These are phyloP conservation scores for Drosophila kurseongensis DNA, from an alignment of 1,140 invertebrate genomes.

Conservation along the genomic window DNA sequence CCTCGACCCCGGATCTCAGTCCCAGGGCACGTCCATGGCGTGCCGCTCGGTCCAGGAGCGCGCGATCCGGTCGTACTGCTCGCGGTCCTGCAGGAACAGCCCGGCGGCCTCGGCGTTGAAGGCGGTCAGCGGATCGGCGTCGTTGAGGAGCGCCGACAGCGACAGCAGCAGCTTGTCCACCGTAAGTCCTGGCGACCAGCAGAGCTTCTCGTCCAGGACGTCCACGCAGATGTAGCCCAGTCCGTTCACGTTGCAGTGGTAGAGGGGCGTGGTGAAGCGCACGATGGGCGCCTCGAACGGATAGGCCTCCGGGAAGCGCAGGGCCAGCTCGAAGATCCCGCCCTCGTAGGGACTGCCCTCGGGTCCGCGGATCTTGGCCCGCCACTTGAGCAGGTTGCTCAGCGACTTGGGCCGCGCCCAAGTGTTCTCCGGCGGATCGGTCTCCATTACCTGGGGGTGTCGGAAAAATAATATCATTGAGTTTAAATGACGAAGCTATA, in stretches of 20 bases:
- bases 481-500: no score
- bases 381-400: conserved; percentile 28
- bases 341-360: conserved; percentile 27
- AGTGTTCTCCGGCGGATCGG: conserved; percentile 22
- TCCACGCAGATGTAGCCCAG: conserved; percentile 32
- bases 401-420: conserved; percentile 29
- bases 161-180: conserved; percentile 28
- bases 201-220: conserved; percentile 11
- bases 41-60: conserved; percentile 15
- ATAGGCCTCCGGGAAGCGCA: conserved; percentile 37
- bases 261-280: conserved; percentile 90
- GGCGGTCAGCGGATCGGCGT: conserved; percentile 20
- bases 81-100: conserved; percentile 9
- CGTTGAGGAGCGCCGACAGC: conserved; percentile 15
- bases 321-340: conserved; percentile 22
- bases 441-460: conserved; percentile 6
- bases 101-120: conserved; percentile 10
- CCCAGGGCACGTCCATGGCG: conserved; percentile 15
- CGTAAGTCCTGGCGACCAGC: conserved; percentile 28
- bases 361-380: conserved; percentile 28
- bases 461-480: neutral
- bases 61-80: conserved; percentile 13
- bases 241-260: conserved; percentile 85
- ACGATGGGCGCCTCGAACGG: conserved; percentile 88
- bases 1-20: neutral